These are phyloP conservation scores for Ptychodera flava DNA, from an alignment of 35 echinoderm and acorn worm genomes.

Conservation along the genomic window DNA sequence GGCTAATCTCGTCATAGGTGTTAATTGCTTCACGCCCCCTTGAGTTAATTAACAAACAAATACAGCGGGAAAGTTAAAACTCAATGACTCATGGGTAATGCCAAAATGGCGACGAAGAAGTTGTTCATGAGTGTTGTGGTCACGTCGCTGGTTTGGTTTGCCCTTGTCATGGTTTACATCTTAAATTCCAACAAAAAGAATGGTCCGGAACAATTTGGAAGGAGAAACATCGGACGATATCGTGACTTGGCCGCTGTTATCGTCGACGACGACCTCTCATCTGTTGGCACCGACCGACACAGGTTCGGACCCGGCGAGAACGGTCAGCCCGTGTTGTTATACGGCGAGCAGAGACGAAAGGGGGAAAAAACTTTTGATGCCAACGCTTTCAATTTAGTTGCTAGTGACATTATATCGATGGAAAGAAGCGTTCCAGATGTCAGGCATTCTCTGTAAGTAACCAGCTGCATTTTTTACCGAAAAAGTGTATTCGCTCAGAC, in stretches of 20 bases:
- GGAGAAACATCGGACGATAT: background rate
- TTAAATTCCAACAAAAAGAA: background rate
- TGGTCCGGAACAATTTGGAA: background rate
- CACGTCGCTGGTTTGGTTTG: background rate
- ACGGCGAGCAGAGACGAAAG: slow-evolving; percentile 15
- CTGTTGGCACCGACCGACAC: slow-evolving; percentile 24
- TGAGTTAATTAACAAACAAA: background rate
- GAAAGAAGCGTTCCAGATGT: slow-evolving; percentile 28
- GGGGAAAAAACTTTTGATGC: background rate
- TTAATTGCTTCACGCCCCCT: background rate
- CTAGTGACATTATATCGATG: slow-evolving; percentile 42
- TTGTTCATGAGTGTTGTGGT: background rate
- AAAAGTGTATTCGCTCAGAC: no score
- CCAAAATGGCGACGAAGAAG: background rate
- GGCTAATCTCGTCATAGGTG: background rate
- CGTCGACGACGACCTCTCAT: background rate
- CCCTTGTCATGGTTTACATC: background rate
- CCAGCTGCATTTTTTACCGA: no score
- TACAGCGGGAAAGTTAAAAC: background rate
- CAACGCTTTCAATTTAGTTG: slow-evolving; percentile 47
- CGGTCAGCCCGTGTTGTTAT: slow-evolving; percentile 44
- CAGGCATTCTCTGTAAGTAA: background rate
- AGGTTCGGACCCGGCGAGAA: slow-evolving; percentile 54
- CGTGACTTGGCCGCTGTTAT: background rate
- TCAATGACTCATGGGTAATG: background rate